Conservation (phyloP, 2,113 vertebrate genomes). For the Podocnemis expansa region DNA sequence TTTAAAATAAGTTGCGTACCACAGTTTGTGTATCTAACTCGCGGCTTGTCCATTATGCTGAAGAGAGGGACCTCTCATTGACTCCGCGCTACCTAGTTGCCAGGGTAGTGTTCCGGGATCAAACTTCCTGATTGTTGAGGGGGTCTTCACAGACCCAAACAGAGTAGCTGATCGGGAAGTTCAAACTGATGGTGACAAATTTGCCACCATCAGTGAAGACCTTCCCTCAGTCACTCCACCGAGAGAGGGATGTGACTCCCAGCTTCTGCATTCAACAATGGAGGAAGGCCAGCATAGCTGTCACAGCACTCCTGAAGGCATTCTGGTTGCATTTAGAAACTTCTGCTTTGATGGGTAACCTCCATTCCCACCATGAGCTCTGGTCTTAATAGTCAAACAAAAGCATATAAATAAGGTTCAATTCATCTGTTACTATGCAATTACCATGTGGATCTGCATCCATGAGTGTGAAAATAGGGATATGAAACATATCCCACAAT, state of each 20-base stretch:
- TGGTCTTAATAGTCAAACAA: background rate
- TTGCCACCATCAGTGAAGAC: no score
- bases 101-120: no score
- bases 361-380: background rate
- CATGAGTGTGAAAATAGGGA: conserved; percentile 90
- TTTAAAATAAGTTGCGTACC: no score
- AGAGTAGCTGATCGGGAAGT: no score
- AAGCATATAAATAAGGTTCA: background rate
- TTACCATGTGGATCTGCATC: conserved; percentile 96
- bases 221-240: background rate
- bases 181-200: no score
- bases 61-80: no score
- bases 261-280: background rate
- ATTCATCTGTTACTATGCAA: background rate
- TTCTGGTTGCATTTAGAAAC: background rate
- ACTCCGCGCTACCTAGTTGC: no score
- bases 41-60: no score
- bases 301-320: background rate
- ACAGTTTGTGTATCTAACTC: no score
- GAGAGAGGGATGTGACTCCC: background rate
- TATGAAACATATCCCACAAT: conserved; percentile 88
- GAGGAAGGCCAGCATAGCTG: background rate
- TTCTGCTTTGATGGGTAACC: background rate
- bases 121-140: no score
- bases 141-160: no score